Percentiles rank a stretch among this genome's conserved stretches.
Evolutionary conservation across 2,113 vertebrate species (phyloP).

Genomic region (Bos javanicus): DNA sequence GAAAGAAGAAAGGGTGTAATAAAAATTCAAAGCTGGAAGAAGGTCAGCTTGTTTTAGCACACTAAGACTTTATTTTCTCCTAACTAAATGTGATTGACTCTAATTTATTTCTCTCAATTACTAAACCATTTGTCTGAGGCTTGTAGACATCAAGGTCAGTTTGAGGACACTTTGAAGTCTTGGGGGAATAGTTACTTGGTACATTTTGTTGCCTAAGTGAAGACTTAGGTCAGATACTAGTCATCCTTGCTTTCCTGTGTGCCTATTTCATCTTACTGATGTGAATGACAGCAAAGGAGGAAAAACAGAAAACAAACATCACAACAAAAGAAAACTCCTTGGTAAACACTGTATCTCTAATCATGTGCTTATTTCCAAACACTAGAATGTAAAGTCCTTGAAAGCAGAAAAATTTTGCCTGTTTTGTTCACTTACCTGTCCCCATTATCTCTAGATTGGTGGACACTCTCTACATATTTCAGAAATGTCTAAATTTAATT

Average conservation of each 20-base stretch:
- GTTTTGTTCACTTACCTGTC: neutral
- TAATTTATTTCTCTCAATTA: conserved; percentile 57
- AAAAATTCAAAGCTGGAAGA: conserved; percentile 51
- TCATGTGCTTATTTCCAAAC: neutral
- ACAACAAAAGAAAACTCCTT: neutral
- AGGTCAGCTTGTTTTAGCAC: conserved; percentile 11
- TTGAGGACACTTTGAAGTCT: conserved; percentile 24
- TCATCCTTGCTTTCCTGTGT: neutral
- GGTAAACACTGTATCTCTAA: neutral
- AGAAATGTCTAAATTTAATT: neutral
- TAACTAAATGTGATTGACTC: conserved; percentile 37
- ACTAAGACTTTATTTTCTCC: neutral
- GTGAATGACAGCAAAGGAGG: neutral
- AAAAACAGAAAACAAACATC: neutral
- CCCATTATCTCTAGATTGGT: neutral
- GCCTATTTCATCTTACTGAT: neutral
- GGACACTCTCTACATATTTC: neutral
- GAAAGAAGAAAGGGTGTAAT: neutral
- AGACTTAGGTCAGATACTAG: neutral
- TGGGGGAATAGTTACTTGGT: neutral
- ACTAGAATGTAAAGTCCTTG: neutral
- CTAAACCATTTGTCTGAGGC: conserved; percentile 42
- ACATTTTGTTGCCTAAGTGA: neutral
- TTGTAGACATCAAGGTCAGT: conserved; percentile 42
- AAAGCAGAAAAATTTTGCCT: neutral